phyloP scores from a whole-genome alignment of 2,797 vertebrate species.

The Lepus townsendii region DNA sequence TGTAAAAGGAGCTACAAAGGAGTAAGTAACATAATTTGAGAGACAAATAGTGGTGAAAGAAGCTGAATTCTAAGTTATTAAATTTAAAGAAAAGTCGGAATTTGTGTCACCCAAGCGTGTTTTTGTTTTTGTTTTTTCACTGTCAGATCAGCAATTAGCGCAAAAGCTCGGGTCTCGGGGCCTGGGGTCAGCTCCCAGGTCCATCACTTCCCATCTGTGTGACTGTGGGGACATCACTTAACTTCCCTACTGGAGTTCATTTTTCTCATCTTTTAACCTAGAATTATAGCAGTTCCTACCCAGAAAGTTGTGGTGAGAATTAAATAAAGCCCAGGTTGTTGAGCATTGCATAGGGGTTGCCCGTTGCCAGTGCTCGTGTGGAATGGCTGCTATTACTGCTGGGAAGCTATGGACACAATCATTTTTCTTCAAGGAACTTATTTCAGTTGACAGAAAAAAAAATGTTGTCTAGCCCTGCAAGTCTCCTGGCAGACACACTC shows the following conservation, averaged over 20 bases:
- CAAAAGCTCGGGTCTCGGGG: not conserved
- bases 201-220: not conserved
- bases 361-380: not conserved
- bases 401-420: not conserved
- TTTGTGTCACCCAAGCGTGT: not conserved
- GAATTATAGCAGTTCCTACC: not conserved
- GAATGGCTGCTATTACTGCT: not conserved
- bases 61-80: slow-evolving; percentile 23
- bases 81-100: slow-evolving; percentile 13
- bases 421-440: not conserved
- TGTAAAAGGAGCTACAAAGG: not conserved
- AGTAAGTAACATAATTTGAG: not conserved
- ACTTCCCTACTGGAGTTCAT: not conserved
- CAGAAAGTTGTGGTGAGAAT: not conserved
- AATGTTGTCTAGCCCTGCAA: not conserved
- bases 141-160: not conserved
- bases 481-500: not conserved
- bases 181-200: not conserved
- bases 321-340: not conserved
- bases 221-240: not conserved
- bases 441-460: not conserved
- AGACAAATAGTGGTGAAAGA: not conserved
- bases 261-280: not conserved
- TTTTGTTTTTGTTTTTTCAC: not conserved
- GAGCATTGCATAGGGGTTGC: too few species aligned